These are phyloP conservation scores for Tenebrio molitor DNA, from an alignment of 1,140 invertebrate genomes.

Conservation along the genomic window DNA sequence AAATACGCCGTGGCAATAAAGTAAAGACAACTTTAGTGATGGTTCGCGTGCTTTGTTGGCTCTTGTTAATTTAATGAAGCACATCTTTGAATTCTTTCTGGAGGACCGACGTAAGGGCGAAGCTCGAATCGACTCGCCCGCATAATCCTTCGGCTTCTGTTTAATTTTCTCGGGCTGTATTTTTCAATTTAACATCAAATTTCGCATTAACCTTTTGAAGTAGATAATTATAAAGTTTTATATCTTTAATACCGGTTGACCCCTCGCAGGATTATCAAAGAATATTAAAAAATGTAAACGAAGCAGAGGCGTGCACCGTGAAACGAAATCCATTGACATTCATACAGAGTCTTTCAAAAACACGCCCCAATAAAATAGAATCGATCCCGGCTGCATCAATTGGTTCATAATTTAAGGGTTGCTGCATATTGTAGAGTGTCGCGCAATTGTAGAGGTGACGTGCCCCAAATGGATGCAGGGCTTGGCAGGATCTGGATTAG, in stretches of 20 bases:
- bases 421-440: no score
- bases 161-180: background rate
- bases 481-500: no score
- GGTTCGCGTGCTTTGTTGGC: conserved; percentile 17
- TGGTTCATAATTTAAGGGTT: no score
- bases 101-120: background rate
- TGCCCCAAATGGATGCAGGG: no score
- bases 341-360: no score
- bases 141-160: background rate
- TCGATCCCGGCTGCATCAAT: no score
- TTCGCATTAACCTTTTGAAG: conserved; percentile 3
- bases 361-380: no score
- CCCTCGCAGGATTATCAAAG: background rate
- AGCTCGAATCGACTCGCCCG: background rate
- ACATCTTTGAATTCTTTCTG: background rate
- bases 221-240: background rate
- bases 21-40: conserved; percentile 20
- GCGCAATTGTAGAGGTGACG: no score
- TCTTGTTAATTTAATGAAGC: conserved; percentile 22
- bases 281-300: background rate
- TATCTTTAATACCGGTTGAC: background rate
- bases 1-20: conserved; percentile 16
- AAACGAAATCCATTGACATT: no score
- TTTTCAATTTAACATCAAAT: background rate
- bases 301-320: no score